Conservation (phyloP, 2,888 invertebrate genomes). For the Apodemia mormo region DNA sequence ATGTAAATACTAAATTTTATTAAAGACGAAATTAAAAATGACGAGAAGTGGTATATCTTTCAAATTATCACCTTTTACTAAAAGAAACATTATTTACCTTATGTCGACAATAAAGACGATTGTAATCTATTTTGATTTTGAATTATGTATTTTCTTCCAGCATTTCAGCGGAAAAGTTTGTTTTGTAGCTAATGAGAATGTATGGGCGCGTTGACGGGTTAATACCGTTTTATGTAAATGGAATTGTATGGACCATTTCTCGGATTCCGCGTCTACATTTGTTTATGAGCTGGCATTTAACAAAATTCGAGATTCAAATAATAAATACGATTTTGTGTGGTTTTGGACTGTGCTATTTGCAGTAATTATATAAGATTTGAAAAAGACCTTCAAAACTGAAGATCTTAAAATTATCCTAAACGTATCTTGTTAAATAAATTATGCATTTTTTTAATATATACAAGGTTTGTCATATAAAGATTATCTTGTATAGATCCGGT, state of each 20-base stretch:
- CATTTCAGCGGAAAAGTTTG: constrained; percentile 37
- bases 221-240: constrained; percentile 38
- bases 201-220: constrained; percentile 38
- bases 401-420: no score
- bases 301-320: neutral
- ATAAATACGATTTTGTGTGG: neutral
- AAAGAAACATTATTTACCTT: constrained; percentile 7
- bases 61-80: constrained; percentile 9
- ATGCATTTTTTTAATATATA: no score
- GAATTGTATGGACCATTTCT: constrained; percentile 24
- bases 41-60: neutral
- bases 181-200: constrained; percentile 40
- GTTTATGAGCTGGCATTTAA: constrained; percentile 14
- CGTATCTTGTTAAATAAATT: no score
- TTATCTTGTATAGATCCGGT: no score
- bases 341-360: no score
- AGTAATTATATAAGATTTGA: no score
- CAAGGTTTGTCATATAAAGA: no score
- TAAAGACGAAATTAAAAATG: neutral
- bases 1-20: no score
- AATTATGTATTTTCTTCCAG: constrained; percentile 36
- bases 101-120: constrained; percentile 7
- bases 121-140: constrained; percentile 28
- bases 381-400: no score
- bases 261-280: neutral